Base-by-base conservation (phyloP, 2,888 invertebrate genomes). In the Cybosia mesomella region DNA sequence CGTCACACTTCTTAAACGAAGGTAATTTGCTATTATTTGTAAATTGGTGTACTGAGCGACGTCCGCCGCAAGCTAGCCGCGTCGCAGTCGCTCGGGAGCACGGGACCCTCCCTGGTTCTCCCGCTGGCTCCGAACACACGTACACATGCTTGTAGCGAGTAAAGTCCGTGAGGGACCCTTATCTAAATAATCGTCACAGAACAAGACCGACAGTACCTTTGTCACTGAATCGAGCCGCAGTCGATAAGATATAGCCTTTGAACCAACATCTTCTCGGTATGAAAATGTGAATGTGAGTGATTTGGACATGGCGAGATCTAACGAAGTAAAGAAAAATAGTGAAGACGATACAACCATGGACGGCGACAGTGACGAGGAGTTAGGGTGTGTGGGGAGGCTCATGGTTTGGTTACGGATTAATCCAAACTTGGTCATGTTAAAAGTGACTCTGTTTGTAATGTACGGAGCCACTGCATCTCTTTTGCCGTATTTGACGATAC, bases 401-500 rank as follows among this genome's bases (percentile, higher is more conserved):
- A 94, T 92, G 88, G 87, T 85, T 66, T 92, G 92, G 82, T 89
- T 95, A 78, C 94, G 96, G 72, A 96, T 98, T 80, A 98, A 98
- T 90, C 97, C 97, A 64, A 97, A 97, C 91, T 93, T 98, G 83
- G 95, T 98, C 75, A 97, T 97, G 96, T 91, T 98, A 83, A 98
- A 98, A 95, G 95, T 97, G 82, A 97, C 97, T 43, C 93, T 98
- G 13, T 98, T 98, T 89, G 97, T 98, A 82, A 97, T 97, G 96
- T 98, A 97, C 87, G 98, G 98, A 89, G 98, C 98, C 64, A 97
- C 98, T 49, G 98, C 98, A 64, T 97, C 97, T 10, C 95, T 98
- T 64, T 92, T 98, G 69, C 98, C 98, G 0, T 98, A 98, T 89
- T 92, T 98, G 84, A 97, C 98, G 2, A 97, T 98, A 79, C 98